Evolutionary conservation across 2,888 invertebrate genomes (phyloP).

Genomic region (Acleris laterana): DNA sequence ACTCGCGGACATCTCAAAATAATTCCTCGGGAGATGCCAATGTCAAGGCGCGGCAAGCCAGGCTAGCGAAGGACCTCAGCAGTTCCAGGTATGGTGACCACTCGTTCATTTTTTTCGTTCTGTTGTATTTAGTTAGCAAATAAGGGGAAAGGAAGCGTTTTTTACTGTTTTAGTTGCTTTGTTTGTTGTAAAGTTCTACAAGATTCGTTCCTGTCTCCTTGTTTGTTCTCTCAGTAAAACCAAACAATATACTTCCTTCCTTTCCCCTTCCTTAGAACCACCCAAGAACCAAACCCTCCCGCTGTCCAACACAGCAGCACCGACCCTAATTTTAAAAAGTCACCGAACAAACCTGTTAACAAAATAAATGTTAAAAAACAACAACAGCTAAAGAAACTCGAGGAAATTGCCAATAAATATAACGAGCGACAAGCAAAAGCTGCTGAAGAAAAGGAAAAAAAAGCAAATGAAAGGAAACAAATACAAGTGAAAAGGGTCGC

Average conservation of each 20-base stretch:
- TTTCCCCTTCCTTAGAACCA: constrained; percentile 75
- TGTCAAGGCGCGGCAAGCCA: constrained; percentile 75
- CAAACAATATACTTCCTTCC: constrained; percentile 61
- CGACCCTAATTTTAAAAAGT: constrained; percentile 55
- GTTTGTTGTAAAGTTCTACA: constrained; percentile 37
- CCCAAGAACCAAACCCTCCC: constrained; percentile 58
- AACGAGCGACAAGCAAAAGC: constrained; percentile 57
- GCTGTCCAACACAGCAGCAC: constrained; percentile 61
- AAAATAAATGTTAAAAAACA: constrained; percentile 62
- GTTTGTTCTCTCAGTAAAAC: constrained; percentile 60
- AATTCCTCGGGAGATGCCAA: constrained; percentile 72
- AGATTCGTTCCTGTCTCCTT: constrained; percentile 77
- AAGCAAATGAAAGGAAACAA: constrained; percentile 56
- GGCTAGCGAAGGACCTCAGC: constrained; percentile 75
- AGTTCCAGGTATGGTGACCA: constrained; percentile 64
- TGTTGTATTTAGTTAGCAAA: constrained; percentile 56
- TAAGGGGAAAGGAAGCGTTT: constrained; percentile 82
- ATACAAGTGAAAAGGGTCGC: constrained; percentile 61
- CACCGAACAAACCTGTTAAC: constrained; percentile 52
- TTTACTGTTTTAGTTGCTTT: constrained; percentile 41
- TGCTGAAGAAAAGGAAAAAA: constrained; percentile 41
- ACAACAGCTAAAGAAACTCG: constrained; percentile 71
- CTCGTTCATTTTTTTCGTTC: constrained; percentile 10
- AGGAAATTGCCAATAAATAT: constrained; percentile 68
- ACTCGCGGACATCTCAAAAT: constrained; percentile 60